Evolutionary conservation across 2,888 invertebrate genomes (phyloP).

Genomic region (Acronicta alni): DNA sequence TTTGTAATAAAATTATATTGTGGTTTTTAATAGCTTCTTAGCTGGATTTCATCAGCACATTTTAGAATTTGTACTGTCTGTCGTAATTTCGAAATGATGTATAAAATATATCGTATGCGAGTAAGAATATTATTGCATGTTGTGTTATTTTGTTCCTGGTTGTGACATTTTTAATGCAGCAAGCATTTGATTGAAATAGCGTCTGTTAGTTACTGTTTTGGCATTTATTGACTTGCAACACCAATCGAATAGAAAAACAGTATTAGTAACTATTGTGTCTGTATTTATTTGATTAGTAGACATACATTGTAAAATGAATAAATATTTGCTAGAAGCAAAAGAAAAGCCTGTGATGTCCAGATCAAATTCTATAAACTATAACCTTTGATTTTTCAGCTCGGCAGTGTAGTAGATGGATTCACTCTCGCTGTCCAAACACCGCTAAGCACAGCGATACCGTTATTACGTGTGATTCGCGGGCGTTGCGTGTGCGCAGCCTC

Average conservation of each 20-base stretch:
- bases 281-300: no score
- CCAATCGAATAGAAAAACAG: background rate
- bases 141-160: constrained; percentile 41
- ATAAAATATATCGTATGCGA: constrained; percentile 20
- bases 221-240: constrained; percentile 1
- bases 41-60: constrained; percentile 17
- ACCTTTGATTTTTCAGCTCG: constrained; percentile 14
- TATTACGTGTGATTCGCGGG: constrained; percentile 42
- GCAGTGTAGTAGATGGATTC: constrained; percentile 26
- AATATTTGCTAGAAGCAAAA: no score
- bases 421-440: constrained; percentile 46
- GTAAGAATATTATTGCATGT: constrained; percentile 27
- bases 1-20: constrained; percentile 5
- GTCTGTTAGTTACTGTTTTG: constrained; percentile 2
- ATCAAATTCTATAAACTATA: no score
- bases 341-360: no score
- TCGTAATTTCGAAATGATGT: constrained; percentile 29
- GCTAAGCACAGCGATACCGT: constrained; percentile 49
- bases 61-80: constrained; percentile 13
- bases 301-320: no score
- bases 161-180: constrained; percentile 31
- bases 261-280: no score
- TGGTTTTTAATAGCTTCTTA: background rate
- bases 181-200: constrained; percentile 26
- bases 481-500: constrained; percentile 45